Conservation (phyloP, 2,797 vertebrate genomes). For the Microtus californicus region DNA sequence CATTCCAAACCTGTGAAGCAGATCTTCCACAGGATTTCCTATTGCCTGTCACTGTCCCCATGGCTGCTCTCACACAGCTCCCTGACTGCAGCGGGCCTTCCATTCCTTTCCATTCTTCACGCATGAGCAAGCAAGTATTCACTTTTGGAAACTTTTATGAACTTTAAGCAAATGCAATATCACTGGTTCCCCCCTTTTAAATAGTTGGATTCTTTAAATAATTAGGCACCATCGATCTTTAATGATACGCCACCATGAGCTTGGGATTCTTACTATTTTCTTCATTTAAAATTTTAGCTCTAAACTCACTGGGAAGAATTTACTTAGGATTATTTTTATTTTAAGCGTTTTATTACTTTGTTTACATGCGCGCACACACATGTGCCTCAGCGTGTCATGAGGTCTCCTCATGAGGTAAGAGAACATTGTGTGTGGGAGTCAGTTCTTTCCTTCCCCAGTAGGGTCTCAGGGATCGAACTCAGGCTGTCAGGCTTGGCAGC, state of each 20-base stretch:
- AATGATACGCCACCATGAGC: neutral
- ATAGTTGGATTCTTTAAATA: conserved; percentile 29
- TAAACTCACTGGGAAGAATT: neutral
- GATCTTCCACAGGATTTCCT: neutral
- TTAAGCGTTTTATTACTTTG: neutral
- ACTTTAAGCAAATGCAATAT: neutral
- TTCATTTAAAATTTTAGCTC: conserved; percentile 33
- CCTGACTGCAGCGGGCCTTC: neutral
- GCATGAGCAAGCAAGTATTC: neutral
- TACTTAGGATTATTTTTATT: conserved; percentile 12
- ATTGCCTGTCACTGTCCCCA: neutral
- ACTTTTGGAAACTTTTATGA: neutral
- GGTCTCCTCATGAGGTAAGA: neutral
- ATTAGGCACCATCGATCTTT: neutral
- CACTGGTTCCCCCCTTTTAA: neutral
- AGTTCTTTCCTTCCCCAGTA: neutral
- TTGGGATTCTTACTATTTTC: neutral
- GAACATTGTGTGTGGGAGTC: neutral
- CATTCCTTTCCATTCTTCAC: neutral
- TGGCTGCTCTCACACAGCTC: neutral
- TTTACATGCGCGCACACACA: neutral
- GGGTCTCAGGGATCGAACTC: neutral
- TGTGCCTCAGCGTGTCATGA: neutral
- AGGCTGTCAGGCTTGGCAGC: neutral
- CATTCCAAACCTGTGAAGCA: neutral